Evolutionary conservation across 1,140 invertebrate genomes (phyloP).

Genomic region (Solenopsis fugax): DNA sequence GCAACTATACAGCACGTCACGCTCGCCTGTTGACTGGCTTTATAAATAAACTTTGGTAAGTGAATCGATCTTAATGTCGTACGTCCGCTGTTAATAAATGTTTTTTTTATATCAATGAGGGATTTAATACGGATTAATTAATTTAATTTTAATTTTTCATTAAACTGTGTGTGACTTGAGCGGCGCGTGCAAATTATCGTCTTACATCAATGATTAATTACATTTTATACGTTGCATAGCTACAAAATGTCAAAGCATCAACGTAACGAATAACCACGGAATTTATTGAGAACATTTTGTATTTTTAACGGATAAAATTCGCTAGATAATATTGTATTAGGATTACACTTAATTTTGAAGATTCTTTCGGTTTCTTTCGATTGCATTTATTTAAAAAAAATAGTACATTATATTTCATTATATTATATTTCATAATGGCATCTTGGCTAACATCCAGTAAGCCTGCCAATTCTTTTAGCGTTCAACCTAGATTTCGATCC

Average conservation of each 20-base stretch:
- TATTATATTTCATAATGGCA: too few relatives aligned
- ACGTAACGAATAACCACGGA: background rate
- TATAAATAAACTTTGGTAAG: conserved; percentile 49
- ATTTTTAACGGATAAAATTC: conserved; percentile 19
- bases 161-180: background rate
- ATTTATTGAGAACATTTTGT: conserved; percentile 3
- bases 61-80: conserved; percentile 32
- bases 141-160: conserved; percentile 31
- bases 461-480: too few relatives aligned
- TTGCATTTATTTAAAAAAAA: too few relatives aligned
- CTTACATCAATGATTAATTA: conserved; percentile 14
- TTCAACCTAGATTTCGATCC: too few relatives aligned
- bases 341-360: too few relatives aligned
- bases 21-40: conserved; percentile 38
- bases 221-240: background rate
- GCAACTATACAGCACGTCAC: background rate
- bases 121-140: background rate
- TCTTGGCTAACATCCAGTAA: too few relatives aligned
- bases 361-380: too few relatives aligned
- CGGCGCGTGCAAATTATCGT: background rate
- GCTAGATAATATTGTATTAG: background rate
- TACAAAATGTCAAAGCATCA: background rate
- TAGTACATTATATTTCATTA: too few relatives aligned
- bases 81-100: conserved; percentile 24
- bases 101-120: background rate